Base-by-base conservation (phyloP, 2,888 invertebrate genomes). In the Drosophila fulvimacula region DNA sequence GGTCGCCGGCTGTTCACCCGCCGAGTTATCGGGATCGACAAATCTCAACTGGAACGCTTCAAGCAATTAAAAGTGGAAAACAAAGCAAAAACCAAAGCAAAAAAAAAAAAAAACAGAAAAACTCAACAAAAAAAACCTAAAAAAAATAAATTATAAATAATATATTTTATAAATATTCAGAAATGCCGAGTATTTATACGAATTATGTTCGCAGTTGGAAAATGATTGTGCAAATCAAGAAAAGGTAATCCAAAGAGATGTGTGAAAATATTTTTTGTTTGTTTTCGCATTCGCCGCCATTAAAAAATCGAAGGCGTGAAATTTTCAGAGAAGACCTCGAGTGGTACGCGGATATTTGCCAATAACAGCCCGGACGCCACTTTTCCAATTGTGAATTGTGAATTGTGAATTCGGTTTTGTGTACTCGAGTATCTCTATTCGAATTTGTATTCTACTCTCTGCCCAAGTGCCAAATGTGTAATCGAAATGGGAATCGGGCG, bases 1-100 rank as follows among this genome's bases (percentile, higher is more conserved):
- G 87, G 84, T 87, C 81, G 84, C 78, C 76, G 78, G 81, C 79
- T 81, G 81, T 79, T 70, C 55, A 58, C 65, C 80, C 70, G 88
- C 69, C 69, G 59, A 80, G 86, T 79, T 84, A 85, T 85, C 81
- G 68, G 69, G 76, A 82, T 82, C 81, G 69, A 7, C 49, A 73
- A 61, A 65, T 63, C 55, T 36, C 44, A 51, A 79, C 51, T 51
- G 27, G 69, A 73, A 72, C 62, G 32, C 30, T 52, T 44, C 59
- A 74, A 70, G 48, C 57, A 51, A 48, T 63, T 46, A 55, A 21
- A 55, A 53, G 13, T 39, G 30, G 9, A 41, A 55, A 41, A 32
- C 41, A 55, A 30, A 32, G 55, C 55, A 55, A 41, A 55, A 21
- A 5, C 27, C 3, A 46, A 5, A 27, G 1, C 3, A 36, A 52